A percentile compares a stretch with the other conserved stretches of the same genome.
These are phyloP conservation scores for Nasonia giraulti DNA, from an alignment of 1,140 invertebrate species.

Conservation along the genomic window DNA sequence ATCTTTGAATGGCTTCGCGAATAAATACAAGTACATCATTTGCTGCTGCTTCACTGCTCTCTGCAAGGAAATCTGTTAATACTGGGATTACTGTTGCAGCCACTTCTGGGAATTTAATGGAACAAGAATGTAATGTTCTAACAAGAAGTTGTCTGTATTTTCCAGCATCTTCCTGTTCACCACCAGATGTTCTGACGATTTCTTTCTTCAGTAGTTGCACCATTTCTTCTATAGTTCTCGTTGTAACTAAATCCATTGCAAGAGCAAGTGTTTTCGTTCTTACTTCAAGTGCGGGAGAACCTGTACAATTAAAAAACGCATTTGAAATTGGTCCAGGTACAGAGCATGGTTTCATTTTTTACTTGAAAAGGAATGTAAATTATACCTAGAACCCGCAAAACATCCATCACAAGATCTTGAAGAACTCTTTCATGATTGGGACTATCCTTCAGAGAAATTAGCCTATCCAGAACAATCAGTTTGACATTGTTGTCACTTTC, in stretches of 20 bases:
- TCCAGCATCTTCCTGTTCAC: slow-evolving; percentile 95
- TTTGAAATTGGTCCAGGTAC: not conserved
- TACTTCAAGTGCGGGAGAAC: slow-evolving; percentile 94
- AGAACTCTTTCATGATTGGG: slow-evolving; percentile 93
- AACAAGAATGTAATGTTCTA: slow-evolving; percentile 94
- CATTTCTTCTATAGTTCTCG: slow-evolving; percentile 97
- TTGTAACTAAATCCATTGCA: slow-evolving; percentile 93
- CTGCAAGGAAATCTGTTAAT: slow-evolving; percentile 96
- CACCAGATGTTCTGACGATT: slow-evolving; percentile 92
- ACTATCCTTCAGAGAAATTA: slow-evolving; percentile 91
- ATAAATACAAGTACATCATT: slow-evolving; percentile 96
- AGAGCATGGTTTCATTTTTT: not conserved
- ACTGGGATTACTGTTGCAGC: slow-evolving; percentile 95
- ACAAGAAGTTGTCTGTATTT: slow-evolving; percentile 97
- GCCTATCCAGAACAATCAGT: slow-evolving; percentile 96
- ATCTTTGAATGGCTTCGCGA: slow-evolving; percentile 94
- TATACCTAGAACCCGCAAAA: slow-evolving; percentile 91
- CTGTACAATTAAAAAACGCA: slow-evolving; percentile 49
- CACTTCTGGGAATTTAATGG: slow-evolving; percentile 98
- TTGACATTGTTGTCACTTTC: slow-evolving; percentile 99
- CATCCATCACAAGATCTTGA: slow-evolving; percentile 99
- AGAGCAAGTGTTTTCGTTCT: slow-evolving; percentile 90
- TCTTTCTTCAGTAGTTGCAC: slow-evolving; percentile 96
- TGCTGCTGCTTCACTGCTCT: slow-evolving; percentile 92
- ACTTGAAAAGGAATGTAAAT: not conserved